These are phyloP conservation scores for Helicoverpa assulta DNA, from an alignment of 2,888 invertebrate species.

Conservation along the genomic window DNA sequence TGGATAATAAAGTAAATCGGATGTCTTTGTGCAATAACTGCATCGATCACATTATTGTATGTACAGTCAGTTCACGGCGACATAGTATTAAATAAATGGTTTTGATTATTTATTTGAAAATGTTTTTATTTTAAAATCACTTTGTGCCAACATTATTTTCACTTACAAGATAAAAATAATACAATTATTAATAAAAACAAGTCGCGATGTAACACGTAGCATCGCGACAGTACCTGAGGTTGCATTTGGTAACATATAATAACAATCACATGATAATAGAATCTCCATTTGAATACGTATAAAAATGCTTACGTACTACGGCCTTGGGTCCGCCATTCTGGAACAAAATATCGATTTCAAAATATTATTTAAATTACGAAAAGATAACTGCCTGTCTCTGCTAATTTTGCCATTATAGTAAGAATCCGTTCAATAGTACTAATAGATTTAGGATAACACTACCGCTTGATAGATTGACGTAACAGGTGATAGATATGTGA, in stretches of 20 bases:
- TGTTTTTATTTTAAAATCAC: constrained; percentile 57
- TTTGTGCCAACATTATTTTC: not conserved
- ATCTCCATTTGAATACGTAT: constrained; percentile 61
- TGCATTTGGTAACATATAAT: constrained; percentile 45
- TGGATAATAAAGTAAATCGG: constrained; percentile 63
- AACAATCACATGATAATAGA: constrained; percentile 57
- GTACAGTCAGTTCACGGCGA: constrained; percentile 77
- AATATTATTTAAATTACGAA: not conserved
- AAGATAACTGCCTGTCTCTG: not conserved
- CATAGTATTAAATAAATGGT: constrained; percentile 86
- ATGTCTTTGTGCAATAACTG: constrained; percentile 82
- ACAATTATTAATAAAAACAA: constrained; percentile 28
- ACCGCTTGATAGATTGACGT: too few species aligned
- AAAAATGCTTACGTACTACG: constrained; percentile 68
- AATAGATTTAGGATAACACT: too few species aligned
- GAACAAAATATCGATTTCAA: constrained; percentile 65
- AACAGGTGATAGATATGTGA: too few species aligned
- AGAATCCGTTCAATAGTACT: too few species aligned
- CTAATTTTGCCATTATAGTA: too few species aligned
- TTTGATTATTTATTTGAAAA: constrained; percentile 77
- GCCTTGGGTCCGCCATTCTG: constrained; percentile 85
- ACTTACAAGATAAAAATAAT: constrained; percentile 28
- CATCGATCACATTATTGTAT: constrained; percentile 77
- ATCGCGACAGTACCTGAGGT: constrained; percentile 27
- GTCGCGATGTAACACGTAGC: constrained; percentile 27